Evolutionary conservation across 1,140 invertebrate species (phyloP).

Genomic region (Drepana arcuata): DNA sequence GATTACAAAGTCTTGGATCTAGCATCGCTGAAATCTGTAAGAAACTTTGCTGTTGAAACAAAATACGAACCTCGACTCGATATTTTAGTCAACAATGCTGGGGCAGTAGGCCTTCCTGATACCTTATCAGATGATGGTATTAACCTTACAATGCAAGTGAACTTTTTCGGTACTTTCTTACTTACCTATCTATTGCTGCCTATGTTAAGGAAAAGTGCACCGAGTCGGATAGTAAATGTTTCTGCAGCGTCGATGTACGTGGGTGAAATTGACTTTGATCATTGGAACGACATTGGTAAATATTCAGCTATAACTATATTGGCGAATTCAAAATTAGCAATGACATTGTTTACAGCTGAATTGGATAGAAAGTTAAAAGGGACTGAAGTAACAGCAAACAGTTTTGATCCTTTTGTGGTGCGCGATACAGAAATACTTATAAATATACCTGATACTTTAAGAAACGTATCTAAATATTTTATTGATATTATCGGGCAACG

Average conservation of each 20-base stretch:
- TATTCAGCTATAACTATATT: conserved; percentile 73
- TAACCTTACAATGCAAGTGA: conserved; percentile 78
- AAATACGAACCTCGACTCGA: conserved; percentile 73
- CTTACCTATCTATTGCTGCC: conserved; percentile 80
- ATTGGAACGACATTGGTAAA: conserved; percentile 65
- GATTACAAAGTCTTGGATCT: conserved; percentile 40
- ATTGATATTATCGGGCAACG: conserved; percentile 40
- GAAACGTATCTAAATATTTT: conserved; percentile 32
- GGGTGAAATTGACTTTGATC: conserved; percentile 76
- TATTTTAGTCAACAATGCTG: conserved; percentile 83
- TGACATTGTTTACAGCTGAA: conserved; percentile 78
- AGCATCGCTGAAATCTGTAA: conserved; percentile 48
- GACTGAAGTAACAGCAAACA: conserved; percentile 73
- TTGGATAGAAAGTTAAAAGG: conserved; percentile 73
- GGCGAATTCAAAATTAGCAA: conserved; percentile 76
- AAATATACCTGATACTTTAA: conserved; percentile 26
- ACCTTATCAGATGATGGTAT: conserved; percentile 75
- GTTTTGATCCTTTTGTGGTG: conserved; percentile 75
- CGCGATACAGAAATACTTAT: conserved; percentile 44
- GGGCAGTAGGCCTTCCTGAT: conserved; percentile 69
- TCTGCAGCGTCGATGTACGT: conserved; percentile 76
- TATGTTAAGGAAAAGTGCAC: conserved; percentile 71
- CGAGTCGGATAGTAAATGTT: conserved; percentile 79
- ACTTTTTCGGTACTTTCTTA: conserved; percentile 81
- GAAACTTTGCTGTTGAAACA: conserved; percentile 40